A percentile compares a stretch with the other conserved stretches of the same genome.
These are phyloP conservation scores for Dinocampus coccinellae DNA, from an alignment of 2,888 invertebrate species.

Conservation along the genomic window DNA sequence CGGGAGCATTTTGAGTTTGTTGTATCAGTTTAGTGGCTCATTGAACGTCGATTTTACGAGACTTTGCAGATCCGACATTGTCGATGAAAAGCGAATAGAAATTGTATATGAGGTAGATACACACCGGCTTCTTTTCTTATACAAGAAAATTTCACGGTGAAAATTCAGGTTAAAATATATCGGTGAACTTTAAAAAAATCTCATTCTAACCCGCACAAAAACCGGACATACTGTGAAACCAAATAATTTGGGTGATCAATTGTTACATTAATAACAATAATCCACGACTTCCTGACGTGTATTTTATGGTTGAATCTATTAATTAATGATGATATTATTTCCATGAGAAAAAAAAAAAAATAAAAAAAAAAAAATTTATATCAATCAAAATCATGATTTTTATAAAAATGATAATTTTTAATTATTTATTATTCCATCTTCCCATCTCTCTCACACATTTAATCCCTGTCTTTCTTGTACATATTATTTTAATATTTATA, in stretches of 20 bases:
- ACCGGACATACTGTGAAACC: slow-evolving; percentile 49
- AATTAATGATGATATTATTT: background rate
- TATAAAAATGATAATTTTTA: too few relatives aligned
- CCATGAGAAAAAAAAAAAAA: too few relatives aligned
- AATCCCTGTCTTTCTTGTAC: too few relatives aligned
- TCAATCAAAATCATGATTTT: too few relatives aligned
- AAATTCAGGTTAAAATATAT: slow-evolving; percentile 14
- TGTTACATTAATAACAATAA: slow-evolving; percentile 50
- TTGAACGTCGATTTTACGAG: slow-evolving; percentile 51
- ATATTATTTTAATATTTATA: too few relatives aligned
- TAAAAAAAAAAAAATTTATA: too few relatives aligned
- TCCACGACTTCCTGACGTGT: slow-evolving; percentile 63
- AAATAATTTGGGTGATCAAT: slow-evolving; percentile 57
- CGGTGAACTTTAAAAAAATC: slow-evolving; percentile 21
- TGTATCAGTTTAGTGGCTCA: slow-evolving; percentile 40
- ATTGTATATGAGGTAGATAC: slow-evolving; percentile 24
- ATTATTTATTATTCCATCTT: too few relatives aligned
- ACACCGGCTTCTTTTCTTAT: slow-evolving; percentile 31
- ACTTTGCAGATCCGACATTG: slow-evolving; percentile 39
- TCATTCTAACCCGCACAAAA: slow-evolving; percentile 38
- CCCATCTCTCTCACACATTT: too few relatives aligned
- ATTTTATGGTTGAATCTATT: slow-evolving; percentile 42
- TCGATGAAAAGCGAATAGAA: slow-evolving; percentile 30
- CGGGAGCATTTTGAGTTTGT: slow-evolving; percentile 37
- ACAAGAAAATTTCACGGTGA: slow-evolving; percentile 43